phyloP scores from a whole-genome alignment of 2,113 vertebrate genomes.

The Nettapus auritus region DNA sequence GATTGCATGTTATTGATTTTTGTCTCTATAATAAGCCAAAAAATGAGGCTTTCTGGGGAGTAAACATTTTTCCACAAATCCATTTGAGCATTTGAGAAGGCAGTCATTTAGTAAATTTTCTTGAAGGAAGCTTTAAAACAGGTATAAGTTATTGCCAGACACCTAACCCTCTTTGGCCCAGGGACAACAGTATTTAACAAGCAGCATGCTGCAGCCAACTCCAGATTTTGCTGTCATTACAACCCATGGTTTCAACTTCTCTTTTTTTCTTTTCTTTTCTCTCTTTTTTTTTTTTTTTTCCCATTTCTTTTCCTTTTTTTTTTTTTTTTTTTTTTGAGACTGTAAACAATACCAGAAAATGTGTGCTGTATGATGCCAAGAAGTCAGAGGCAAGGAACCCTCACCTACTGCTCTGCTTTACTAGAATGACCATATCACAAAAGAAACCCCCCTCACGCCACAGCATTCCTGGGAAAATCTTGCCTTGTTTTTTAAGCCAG shows the following conservation, averaged over 20 bases:
- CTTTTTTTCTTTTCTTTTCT: rapidly evolving
- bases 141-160: background rate
- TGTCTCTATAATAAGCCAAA: background rate
- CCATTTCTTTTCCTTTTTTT: too few species aligned
- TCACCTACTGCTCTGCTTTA: background rate
- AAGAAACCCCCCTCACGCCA: background rate
- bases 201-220: background rate
- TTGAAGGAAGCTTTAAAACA: background rate
- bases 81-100: background rate
- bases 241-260: background rate
- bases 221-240: background rate
- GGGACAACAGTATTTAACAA: background rate
- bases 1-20: constrained; percentile 6
- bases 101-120: background rate
- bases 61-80: background rate
- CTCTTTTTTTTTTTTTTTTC: rapidly evolving
- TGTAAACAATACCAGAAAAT: background rate
- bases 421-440: background rate
- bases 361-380: background rate
- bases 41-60: background rate
- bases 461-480: background rate
- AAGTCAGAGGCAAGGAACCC: background rate
- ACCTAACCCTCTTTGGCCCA: background rate
- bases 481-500: background rate
- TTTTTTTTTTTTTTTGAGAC: background rate